Evolutionary conservation across 2,888 invertebrate genomes (phyloP).

Genomic region (Hypercompe scribonia): DNA sequence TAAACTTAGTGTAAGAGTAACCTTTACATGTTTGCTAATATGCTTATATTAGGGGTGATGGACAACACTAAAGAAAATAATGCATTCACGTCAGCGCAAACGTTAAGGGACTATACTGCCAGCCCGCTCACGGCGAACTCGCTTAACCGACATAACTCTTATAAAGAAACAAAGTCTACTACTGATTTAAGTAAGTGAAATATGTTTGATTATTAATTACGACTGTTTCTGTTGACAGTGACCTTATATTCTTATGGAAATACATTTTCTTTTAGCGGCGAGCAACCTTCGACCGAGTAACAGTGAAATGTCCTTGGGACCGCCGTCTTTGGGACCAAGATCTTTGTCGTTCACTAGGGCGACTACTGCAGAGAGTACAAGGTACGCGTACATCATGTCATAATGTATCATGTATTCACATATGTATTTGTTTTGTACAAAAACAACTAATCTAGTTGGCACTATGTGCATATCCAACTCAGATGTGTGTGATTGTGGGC

Average conservation of each 20-base stretch:
- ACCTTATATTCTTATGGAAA: not conserved
- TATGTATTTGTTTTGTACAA: not conserved
- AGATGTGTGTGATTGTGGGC: too few species aligned
- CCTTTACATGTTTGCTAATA: slow-evolving; percentile 26
- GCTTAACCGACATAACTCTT: slow-evolving; percentile 82
- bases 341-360: slow-evolving; percentile 80
- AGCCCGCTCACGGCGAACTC: slow-evolving; percentile 65
- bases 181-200: slow-evolving; percentile 73
- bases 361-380: slow-evolving; percentile 64
- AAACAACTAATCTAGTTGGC: too few species aligned
- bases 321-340: slow-evolving; percentile 77
- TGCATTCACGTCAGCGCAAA: slow-evolving; percentile 61
- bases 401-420: not conserved
- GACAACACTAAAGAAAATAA: slow-evolving; percentile 73
- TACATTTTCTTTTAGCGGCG: slow-evolving; percentile 60
- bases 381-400: slow-evolving; percentile 54
- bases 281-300: slow-evolving; percentile 77
- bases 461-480: too few species aligned
- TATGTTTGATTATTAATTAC: not conserved
- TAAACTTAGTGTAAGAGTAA: not conserved
- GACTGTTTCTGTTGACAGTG: not conserved
- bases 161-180: slow-evolving; percentile 79
- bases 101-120: slow-evolving; percentile 70
- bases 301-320: slow-evolving; percentile 80
- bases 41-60: slow-evolving; percentile 70